Percentiles rank a stretch among this genome's conserved stretches.
Evolutionary conservation across 2,113 vertebrate genomes (phyloP).

Genomic region (Amphilophus citrinellus): DNA sequence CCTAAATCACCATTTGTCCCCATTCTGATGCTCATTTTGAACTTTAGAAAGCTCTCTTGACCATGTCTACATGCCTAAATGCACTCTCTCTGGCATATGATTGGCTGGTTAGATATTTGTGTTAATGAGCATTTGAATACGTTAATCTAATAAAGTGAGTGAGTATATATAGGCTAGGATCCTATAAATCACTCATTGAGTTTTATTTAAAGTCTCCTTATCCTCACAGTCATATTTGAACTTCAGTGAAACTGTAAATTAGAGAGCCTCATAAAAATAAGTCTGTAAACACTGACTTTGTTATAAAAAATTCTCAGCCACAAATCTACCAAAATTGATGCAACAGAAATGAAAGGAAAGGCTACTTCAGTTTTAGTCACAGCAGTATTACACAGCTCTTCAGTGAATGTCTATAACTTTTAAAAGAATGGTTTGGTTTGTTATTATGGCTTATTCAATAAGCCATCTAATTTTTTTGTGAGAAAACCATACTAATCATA

Average conservation of each 20-base stretch:
- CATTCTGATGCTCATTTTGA: no score
- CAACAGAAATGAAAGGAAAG: background rate
- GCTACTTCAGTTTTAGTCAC: background rate
- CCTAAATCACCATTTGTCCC: no score
- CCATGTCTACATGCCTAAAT: no score
- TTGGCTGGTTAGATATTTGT: background rate
- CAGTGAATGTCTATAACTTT: background rate
- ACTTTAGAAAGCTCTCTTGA: no score
- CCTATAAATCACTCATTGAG: fast-evolving
- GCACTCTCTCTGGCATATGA: no score
- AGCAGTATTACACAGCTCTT: background rate
- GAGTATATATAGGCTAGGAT: background rate
- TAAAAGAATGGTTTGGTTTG: background rate
- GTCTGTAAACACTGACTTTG: background rate
- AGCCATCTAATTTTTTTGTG: background rate
- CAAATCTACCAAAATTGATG: background rate
- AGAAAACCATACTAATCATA: background rate
- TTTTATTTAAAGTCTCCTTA: background rate
- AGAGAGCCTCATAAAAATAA: background rate
- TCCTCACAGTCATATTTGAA: fast-evolving
- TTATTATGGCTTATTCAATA: background rate
- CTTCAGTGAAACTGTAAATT: fast-evolving
- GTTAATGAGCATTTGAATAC: fast-evolving
- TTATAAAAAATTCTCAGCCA: background rate
- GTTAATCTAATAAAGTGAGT: background rate